Percentiles rank a stretch among this genome's conserved stretches.
These are phyloP conservation scores for Crossaster papposus DNA, from an alignment of 53 echinoderm and acorn worm species.

Conservation along the genomic window DNA sequence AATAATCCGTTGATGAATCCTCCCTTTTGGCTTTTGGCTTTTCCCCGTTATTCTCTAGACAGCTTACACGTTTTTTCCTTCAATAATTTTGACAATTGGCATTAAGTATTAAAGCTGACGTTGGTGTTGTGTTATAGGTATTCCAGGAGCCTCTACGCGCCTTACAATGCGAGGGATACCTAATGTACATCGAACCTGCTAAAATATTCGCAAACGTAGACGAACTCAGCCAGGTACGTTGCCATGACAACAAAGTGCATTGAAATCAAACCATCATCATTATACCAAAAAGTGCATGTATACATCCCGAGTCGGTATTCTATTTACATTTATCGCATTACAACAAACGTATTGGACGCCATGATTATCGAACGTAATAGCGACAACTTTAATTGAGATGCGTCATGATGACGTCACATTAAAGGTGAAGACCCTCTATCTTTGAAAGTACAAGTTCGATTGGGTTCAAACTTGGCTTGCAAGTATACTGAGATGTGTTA, in stretches of 20 bases:
- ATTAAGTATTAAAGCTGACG: not conserved
- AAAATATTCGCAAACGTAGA: constrained; percentile 95
- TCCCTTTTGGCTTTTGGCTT: not conserved
- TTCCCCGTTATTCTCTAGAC: not conserved
- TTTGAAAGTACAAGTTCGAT: no score
- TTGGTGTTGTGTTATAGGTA: constrained; percentile 50
- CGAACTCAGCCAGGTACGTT: constrained; percentile 88
- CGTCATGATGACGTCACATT: no score
- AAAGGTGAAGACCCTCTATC: no score
- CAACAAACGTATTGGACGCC: no score
- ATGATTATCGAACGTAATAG: no score
- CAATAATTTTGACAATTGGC: not conserved
- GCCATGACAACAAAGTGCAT: not conserved
- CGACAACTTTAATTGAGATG: no score
- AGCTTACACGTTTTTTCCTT: not conserved
- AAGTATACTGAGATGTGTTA: no score
- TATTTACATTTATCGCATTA: no score
- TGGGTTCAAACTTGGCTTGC: no score
- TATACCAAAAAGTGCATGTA: not conserved
- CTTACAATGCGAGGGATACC: constrained; percentile 76
- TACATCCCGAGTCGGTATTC: not conserved
- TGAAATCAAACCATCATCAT: no score
- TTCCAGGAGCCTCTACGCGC: constrained; percentile 78
- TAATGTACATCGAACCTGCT: constrained; percentile 85
- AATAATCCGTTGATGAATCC: not conserved